phyloP scores from a whole-genome alignment of 2,888 invertebrate species.

The Hypomecis atomaria region DNA sequence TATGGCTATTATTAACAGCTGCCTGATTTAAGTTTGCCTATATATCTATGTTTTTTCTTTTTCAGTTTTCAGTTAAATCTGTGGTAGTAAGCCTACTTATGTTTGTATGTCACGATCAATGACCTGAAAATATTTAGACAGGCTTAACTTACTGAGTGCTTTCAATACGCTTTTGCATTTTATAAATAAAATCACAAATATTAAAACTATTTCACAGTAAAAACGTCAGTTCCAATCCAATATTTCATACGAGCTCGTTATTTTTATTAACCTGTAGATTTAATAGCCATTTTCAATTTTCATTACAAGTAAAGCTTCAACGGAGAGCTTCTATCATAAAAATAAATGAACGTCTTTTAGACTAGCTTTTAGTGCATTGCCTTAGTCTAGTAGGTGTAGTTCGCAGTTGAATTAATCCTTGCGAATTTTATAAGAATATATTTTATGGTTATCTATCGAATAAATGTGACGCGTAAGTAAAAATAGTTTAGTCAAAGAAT shows the following conservation, averaged over 20 bases:
- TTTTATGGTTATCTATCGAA: background rate
- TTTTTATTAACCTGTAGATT: constrained; percentile 26
- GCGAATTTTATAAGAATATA: background rate
- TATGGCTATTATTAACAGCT: no score
- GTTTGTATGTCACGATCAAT: no score
- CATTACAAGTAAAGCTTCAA: constrained; percentile 28
- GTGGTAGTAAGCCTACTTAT: no score
- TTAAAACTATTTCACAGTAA: constrained; percentile 10
- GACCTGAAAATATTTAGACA: no score
- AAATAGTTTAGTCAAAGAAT: no score
- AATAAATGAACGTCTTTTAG: constrained; percentile 29
- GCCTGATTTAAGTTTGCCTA: no score
- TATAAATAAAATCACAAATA: background rate
- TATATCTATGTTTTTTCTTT: no score
- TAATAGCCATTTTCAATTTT: constrained; percentile 31
- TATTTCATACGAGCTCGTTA: constrained; percentile 21
- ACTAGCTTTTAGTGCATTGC: constrained; percentile 9
- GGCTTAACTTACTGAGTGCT: background rate
- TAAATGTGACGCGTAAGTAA: background rate
- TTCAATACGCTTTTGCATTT: no score
- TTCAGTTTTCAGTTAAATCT: no score
- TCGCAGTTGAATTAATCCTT: background rate
- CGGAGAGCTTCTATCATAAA: constrained; percentile 25
- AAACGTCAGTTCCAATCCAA: constrained; percentile 15
- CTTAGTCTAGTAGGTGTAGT: background rate